These are phyloP conservation scores for Diceros bicornis DNA, from an alignment of 2,797 vertebrate species.

Conservation along the genomic window DNA sequence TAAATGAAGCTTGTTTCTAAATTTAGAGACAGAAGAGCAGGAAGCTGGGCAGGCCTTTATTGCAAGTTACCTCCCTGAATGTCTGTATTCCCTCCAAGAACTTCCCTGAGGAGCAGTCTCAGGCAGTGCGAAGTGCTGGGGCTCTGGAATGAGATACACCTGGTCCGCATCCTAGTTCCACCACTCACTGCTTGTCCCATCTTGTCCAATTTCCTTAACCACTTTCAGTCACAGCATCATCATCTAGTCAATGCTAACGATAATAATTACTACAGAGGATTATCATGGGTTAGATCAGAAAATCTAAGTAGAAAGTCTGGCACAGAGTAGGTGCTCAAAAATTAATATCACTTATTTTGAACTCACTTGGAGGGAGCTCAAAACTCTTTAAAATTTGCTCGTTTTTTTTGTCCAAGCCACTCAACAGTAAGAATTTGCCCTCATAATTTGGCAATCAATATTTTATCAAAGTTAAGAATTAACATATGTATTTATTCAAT, in stretches of 20 bases:
- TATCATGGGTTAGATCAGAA: background rate
- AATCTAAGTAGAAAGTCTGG: background rate
- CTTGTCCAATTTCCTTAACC: background rate
- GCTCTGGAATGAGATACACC: background rate
- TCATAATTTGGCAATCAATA: background rate
- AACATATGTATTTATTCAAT: background rate
- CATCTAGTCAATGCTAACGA: background rate
- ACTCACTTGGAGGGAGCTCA: background rate
- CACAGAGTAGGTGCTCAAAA: background rate
- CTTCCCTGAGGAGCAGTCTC: background rate
- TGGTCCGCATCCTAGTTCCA: background rate
- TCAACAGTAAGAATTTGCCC: background rate
- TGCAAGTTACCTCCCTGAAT: background rate
- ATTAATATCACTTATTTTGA: background rate
- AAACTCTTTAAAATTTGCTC: background rate
- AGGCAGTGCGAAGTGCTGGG: too few relatives aligned
- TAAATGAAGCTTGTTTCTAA: background rate
- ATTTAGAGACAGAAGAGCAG: background rate
- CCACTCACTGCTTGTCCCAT: background rate
- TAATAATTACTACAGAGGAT: background rate
- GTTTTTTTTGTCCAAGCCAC: background rate
- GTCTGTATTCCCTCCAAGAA: background rate
- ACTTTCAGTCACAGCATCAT: background rate
- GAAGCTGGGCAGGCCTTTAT: background rate
- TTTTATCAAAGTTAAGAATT: slow-evolving; percentile 15